phyloP scores from a whole-genome alignment of 2,888 invertebrate species.

The Malthinus flaveolus region DNA sequence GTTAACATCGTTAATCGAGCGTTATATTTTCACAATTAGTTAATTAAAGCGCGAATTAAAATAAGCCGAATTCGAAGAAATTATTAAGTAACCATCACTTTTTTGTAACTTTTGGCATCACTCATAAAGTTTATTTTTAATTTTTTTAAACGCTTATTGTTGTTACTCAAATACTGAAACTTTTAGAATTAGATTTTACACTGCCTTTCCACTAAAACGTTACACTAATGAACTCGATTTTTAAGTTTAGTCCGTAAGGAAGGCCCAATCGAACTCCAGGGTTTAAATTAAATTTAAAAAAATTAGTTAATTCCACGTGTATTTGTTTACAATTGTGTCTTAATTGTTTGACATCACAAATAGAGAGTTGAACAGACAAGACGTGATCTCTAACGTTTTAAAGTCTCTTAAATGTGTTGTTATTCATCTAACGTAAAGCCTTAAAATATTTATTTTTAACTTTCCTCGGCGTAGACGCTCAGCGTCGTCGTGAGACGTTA shows the following conservation, averaged over 20 bases:
- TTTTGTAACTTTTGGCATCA: too few species aligned
- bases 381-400: constrained; percentile 24
- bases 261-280: not conserved
- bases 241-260: not conserved
- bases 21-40: too few species aligned
- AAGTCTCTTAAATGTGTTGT: constrained; percentile 30
- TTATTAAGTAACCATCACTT: too few species aligned
- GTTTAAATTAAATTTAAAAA: not conserved
- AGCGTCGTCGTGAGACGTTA: constrained; percentile 40
- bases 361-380: constrained; percentile 24
- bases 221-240: not conserved
- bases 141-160: too few species aligned
- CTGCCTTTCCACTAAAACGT: too few species aligned
- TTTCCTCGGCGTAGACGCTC: constrained; percentile 42
- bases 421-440: constrained; percentile 41
- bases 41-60: too few species aligned
- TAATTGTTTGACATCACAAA: constrained; percentile 27
- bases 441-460: constrained; percentile 46
- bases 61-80: too few species aligned
- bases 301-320: constrained; percentile 15
- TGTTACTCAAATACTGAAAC: too few species aligned
- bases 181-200: too few species aligned
- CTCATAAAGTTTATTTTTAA: too few species aligned
- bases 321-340: constrained; percentile 22
- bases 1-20: too few species aligned